A percentile compares a stretch with the other conserved stretches of the same genome.
phyloP scores from a whole-genome alignment of 1,140 invertebrate species.

The Idris sp. region DNA sequence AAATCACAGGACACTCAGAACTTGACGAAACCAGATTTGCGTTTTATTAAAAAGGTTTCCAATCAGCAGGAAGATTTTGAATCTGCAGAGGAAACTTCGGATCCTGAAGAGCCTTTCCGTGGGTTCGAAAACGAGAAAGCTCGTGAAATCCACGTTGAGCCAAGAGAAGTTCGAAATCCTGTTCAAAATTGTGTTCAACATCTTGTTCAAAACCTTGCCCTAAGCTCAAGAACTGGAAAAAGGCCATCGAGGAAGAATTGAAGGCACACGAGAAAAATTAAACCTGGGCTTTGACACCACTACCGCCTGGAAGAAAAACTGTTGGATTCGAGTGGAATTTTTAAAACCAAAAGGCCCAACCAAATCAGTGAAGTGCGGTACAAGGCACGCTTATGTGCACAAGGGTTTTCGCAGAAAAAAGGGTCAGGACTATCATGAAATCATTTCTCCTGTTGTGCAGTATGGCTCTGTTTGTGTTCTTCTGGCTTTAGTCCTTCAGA shows the following conservation, averaged over 20 bases:
- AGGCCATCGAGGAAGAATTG: constrained; percentile 67
- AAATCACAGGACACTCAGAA: no score
- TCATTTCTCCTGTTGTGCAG: neutral
- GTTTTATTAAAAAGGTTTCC: no score
- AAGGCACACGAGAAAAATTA: constrained; percentile 61
- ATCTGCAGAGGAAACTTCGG: no score
- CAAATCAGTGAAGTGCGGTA: constrained; percentile 52
- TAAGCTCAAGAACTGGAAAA: constrained; percentile 57
- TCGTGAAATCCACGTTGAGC: constrained; percentile 1
- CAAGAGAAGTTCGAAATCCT: neutral
- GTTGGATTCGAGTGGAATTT: constrained; percentile 42
- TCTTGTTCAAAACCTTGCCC: no score
- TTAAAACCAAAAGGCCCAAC: constrained; percentile 17
- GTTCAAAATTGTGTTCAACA: constrained; percentile 1
- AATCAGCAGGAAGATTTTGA: no score
- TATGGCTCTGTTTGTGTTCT: neutral
- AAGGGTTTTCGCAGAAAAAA: neutral
- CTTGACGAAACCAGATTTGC: no score
- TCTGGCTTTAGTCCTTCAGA: neutral
- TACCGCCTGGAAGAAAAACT: constrained; percentile 49
- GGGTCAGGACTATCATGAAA: neutral
- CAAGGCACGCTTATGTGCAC: constrained; percentile 66
- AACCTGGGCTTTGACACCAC: constrained; percentile 57
- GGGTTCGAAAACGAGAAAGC: no score
- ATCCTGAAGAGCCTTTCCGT: no score